A percentile compares a stretch with the other conserved stretches of the same genome.
Conservation (phyloP, 2,113 vertebrate species). For the Daphoenositta chrysoptera region DNA sequence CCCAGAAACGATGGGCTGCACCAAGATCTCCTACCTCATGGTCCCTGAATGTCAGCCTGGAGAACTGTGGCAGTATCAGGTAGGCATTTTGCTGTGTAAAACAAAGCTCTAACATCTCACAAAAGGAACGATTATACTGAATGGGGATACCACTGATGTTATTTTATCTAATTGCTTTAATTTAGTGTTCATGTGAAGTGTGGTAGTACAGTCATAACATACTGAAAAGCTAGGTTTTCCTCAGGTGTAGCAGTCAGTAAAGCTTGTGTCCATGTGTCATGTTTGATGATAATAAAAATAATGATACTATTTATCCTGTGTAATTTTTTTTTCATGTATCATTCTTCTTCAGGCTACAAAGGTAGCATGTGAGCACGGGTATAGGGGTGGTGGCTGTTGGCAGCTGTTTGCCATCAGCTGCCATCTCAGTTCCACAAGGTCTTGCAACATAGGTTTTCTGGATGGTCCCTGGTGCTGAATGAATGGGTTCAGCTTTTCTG, state of each 20-base stretch:
- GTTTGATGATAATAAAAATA: neutral
- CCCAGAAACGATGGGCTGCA: neutral
- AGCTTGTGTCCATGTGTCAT: neutral
- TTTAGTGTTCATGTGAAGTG: neutral
- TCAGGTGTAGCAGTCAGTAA: neutral
- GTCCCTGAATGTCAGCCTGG: neutral
- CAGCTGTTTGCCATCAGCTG: neutral
- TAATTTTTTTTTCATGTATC: neutral
- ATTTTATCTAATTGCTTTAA: neutral
- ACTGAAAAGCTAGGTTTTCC: neutral
- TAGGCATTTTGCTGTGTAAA: neutral
- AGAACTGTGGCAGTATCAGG: neutral
- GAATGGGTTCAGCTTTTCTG: neutral
- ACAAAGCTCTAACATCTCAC: neutral
- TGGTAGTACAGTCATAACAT: neutral
- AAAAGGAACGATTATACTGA: neutral
- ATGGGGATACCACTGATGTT: neutral
- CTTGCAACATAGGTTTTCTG: fast-evolving
- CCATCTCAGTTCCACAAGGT: neutral
- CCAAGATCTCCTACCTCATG: neutral
- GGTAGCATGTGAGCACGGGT: neutral
- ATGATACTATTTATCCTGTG: neutral
- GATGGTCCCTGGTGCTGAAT: neutral
- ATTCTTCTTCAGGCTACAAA: neutral
- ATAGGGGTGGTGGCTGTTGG: neutral